Percentiles rank a stretch among this genome's conserved stretches.
These are phyloP conservation scores for Eueremaeus valkanovi DNA, from an alignment of 2,888 invertebrate genomes.

Conservation along the genomic window DNA sequence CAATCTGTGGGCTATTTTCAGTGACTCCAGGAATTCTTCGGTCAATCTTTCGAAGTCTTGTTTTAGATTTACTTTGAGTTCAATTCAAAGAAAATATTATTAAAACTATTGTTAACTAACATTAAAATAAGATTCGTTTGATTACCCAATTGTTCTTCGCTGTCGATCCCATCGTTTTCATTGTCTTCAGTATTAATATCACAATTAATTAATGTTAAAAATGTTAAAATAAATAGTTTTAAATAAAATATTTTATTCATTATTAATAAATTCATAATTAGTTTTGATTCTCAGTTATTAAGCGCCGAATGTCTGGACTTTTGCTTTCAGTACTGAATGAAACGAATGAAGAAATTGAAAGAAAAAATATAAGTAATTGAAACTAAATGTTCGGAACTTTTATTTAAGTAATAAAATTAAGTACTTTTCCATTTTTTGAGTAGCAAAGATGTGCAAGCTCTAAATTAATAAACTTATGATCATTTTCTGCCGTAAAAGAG, in stretches of 20 bases:
- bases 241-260: neutral
- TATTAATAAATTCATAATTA: neutral
- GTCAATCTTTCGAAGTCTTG: neutral
- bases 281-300: too few relatives aligned
- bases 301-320: too few relatives aligned
- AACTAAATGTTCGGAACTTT: too few relatives aligned
- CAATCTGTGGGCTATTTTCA: constrained; percentile 12
- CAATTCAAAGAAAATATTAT: neutral
- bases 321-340: too few relatives aligned
- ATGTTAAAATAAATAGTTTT: neutral
- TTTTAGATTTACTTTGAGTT: neutral
- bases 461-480: too few relatives aligned
- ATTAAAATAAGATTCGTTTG: neutral
- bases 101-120: neutral
- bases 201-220: neutral
- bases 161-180: neutral
- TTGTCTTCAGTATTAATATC: neutral
- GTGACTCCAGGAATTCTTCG: neutral
- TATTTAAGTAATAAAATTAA: too few relatives aligned
- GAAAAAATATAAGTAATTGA: too few relatives aligned
- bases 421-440: too few relatives aligned
- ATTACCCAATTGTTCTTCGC: neutral
- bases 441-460: too few relatives aligned
- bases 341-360: too few relatives aligned
- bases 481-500: too few relatives aligned